Evolutionary conservation across 2,888 invertebrate species (phyloP).

Genomic region (Meta bourneti): DNA sequence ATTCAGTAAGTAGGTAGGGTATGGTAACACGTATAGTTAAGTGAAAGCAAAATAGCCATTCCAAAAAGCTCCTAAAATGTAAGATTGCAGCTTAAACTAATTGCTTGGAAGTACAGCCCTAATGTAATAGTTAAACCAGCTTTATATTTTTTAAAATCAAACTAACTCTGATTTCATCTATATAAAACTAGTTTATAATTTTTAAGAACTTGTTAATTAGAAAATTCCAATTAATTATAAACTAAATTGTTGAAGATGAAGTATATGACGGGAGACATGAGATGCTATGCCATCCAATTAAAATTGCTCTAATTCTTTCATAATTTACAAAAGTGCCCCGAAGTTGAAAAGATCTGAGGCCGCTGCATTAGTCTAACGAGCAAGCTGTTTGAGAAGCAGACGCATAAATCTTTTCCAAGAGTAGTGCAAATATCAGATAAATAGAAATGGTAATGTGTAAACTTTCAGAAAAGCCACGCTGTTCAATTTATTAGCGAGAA

Average conservation of each 20-base stretch:
- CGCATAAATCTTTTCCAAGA: not conserved
- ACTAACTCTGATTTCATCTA: no score
- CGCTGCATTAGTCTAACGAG: not conserved
- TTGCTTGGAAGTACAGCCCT: no score
- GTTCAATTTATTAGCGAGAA: not conserved
- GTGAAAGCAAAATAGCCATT: no score
- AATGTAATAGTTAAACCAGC: no score
- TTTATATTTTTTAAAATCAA: no score
- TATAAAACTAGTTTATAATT: no score
- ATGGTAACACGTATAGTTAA: no score
- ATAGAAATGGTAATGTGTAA: not conserved
- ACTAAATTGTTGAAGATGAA: not conserved
- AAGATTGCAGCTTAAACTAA: no score
- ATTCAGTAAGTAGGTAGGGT: no score
- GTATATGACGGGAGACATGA: not conserved
- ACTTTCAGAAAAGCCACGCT: not conserved
- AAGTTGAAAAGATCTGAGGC: not conserved
- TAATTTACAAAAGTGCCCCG: not conserved
- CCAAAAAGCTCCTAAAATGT: no score
- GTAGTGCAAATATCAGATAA: not conserved
- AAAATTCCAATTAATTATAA: not conserved
- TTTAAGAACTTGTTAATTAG: not conserved
- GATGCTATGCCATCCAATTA: not conserved
- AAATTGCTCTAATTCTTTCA: not conserved
- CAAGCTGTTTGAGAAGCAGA: not conserved